Base-by-base conservation (phyloP, 2,888 invertebrate species). In the Drosophila demipolita region DNA sequence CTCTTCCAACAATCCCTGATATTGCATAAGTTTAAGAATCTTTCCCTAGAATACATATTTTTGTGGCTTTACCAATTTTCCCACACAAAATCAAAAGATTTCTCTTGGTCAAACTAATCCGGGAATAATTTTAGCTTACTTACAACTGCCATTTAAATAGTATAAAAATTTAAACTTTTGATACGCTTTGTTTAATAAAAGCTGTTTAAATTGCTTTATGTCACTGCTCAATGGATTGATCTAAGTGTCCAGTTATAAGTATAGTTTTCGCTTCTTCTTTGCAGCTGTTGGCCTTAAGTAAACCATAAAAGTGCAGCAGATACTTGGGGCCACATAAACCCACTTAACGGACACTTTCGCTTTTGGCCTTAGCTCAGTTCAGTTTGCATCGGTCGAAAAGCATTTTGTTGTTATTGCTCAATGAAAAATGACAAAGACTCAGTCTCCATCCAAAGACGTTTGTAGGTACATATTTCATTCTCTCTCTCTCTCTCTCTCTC, bases 341-440 rank as follows among this genome's bases (percentile, higher is more conserved):
- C 63, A 68, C 80, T 80, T 78, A 57, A 33, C 49, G 45, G 69
- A 60, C 69, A 79, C 78, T 81, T 77, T 79, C 78, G 66, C 78
- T 79, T 79, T 81, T 77, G 71, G 45, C 57, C 38, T 65, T 15
- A 38, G 40, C 57, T 59, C 52, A 42, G 49, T 36, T 61, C 20
- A 60, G 42, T 69, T 60, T n/a, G 23, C 20, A 8, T 45, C 45
- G 36, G 53, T 69, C 64, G 55, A 26, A 33, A 71, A 45, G 42
- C 63, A 9, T 66, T 67, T 61, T 68, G 60, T 61, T 77, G 60
- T 70, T 79, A 70, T 77, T 66, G 71, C 58, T 75, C 77, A 75
- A 80, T 78, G 78, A 77, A 81, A 81, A 77, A 79, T 73, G 60
- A 79, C 69, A 77, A 81, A 60, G 69, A 79, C 68, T 77, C 61